Conservation (phyloP, 1,140 invertebrate genomes). For the Drosophila bipectinata region DNA sequence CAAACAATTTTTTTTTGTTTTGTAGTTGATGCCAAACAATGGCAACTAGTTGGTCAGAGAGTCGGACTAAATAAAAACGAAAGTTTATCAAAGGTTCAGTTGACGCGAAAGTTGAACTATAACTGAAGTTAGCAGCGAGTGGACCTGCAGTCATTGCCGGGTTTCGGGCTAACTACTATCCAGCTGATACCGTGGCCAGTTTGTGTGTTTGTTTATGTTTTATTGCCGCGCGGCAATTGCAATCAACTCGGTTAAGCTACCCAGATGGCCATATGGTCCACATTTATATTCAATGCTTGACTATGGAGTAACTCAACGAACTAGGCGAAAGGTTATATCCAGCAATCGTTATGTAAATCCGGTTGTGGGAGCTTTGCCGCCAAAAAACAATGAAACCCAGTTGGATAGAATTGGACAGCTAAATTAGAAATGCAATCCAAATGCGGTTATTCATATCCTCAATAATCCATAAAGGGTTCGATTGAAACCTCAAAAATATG, state of each 20-base stretch:
- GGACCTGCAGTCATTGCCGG: conserved; percentile 19
- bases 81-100: conserved; percentile 69
- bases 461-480: conserved; percentile 17
- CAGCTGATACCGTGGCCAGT: conserved; percentile 50
- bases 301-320: conserved; percentile 24
- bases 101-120: conserved; percentile 55
- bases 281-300: conserved; percentile 13
- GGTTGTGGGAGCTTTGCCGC: conserved; percentile 29
- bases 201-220: conserved; percentile 54
- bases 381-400: conserved; percentile 60
- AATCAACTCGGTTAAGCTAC: conserved; percentile 20
- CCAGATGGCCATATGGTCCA: conserved; percentile 33
- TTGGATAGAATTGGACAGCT: conserved; percentile 61
- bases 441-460: conserved; percentile 33
- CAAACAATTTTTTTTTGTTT: not conserved
- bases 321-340: conserved; percentile 70
- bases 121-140: conserved; percentile 10
- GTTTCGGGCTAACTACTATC: conserved; percentile 42
- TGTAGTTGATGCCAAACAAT: not conserved
- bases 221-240: conserved; percentile 51
- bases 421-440: conserved; percentile 22
- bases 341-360: conserved; percentile 76
- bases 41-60: not conserved
- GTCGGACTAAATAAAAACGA: conserved; percentile 42
- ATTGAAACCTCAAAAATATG: conserved; percentile 24